Evolutionary conservation across 2,797 vertebrate genomes (phyloP), one percentile per base, ranked within the genome.

Genomic region (Meda fulgida): DNA sequence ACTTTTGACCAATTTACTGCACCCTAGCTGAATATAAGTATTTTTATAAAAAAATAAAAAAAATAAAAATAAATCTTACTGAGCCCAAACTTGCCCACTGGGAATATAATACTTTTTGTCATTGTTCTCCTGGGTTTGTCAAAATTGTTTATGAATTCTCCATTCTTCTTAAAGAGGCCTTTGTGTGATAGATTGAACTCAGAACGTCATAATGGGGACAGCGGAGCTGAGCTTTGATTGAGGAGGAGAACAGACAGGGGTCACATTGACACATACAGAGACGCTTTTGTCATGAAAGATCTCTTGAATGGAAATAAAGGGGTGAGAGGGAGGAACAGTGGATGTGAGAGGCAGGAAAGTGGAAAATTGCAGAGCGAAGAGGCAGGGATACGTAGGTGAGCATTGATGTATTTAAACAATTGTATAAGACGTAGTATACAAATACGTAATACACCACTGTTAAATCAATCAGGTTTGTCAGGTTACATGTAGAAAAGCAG

Each of bases 251-350:
- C 69, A 80, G 84, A 78, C 84, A 14, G 81, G 69, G 75, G 31
- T 69, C 72, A 84, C 60, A 75, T 40, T 78, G 73, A 48, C 82
- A 80, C 19, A 82, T 71, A 87, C 90, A 91, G 86, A 90, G 75
- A 29, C 53, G 87, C 90, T 91, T 92, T 92, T 91, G 89, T 93
- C 81, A 21, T 83, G 67, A 63, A 66, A 66, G 82, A 70, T 82
- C 53, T 73, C 80, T 73, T 34, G 31, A 81, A 88, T 48, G 53
- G 46, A 71, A 76, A 51, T 23, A 81, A 31, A 67, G n/a, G 43
- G 75, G 40, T 46, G 38, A 77, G 75, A 83, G 26, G 55, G 76
- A 80, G 77, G 29, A 73, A 81, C 14, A 80, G 70, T 40, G 81
- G 80, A 69, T 69, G 67, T 70, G 43, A 80, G 60, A 79, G 70